A percentile compares a stretch with the other conserved stretches of the same genome.
Evolutionary conservation across 2,797 vertebrate genomes (phyloP).

Genomic region (Buphagus erythrorhynchus): DNA sequence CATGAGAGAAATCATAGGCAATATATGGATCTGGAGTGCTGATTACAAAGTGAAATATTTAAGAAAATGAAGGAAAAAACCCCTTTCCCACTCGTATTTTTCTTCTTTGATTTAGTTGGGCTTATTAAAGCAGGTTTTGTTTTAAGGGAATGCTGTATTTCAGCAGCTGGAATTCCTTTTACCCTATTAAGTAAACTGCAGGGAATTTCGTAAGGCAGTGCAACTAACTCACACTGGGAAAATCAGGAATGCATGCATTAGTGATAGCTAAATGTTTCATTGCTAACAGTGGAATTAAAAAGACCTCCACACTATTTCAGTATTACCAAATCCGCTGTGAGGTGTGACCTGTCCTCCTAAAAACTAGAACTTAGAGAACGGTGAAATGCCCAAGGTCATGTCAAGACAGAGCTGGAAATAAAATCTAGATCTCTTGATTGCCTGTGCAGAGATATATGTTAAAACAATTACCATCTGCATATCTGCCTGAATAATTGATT

Average conservation of each 20-base stretch:
- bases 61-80: background rate
- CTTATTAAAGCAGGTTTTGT: conserved; percentile 33
- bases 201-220: conserved; percentile 11
- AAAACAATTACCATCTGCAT: conserved; percentile 50
- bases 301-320: background rate
- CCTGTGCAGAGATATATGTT: background rate
- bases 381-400: conserved; percentile 1
- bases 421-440: conserved; percentile 46
- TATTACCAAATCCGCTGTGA: background rate
- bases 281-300: background rate
- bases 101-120: background rate
- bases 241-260: conserved; percentile 22
- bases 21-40: background rate
- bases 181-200: conserved; percentile 55
- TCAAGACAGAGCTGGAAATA: conserved; percentile 22
- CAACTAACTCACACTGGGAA: conserved; percentile 7
- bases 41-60: background rate
- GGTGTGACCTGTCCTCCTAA: background rate
- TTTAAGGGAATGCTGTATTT: conserved; percentile 1
- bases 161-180: conserved; percentile 41
- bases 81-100: background rate
- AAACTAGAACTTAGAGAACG: background rate
- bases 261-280: conserved; percentile 40
- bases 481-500: conserved; percentile 47
- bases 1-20: background rate